These are phyloP conservation scores for Bungarus multicinctus DNA, from an alignment of 2,113 vertebrate species.

Conservation along the genomic window DNA sequence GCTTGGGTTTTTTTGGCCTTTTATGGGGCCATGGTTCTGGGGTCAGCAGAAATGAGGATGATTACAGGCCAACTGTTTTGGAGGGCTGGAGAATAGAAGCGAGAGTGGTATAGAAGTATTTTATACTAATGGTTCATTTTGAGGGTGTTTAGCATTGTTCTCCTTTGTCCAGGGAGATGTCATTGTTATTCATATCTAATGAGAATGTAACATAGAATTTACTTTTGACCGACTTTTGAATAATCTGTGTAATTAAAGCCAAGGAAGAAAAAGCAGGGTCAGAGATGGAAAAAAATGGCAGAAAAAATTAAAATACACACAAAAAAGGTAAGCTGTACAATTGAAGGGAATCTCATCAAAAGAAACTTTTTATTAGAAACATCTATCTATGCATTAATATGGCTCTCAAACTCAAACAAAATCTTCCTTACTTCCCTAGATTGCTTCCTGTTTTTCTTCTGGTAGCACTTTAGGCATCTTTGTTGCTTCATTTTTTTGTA, in stretches of 20 bases:
- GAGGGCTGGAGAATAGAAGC: neutral
- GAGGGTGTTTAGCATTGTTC: neutral
- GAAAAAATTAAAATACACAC: neutral
- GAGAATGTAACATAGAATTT: neutral
- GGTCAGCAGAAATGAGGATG: neutral
- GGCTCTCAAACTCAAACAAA: neutral
- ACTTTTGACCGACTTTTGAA: neutral
- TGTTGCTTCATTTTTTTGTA: neutral
- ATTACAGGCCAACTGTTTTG: neutral
- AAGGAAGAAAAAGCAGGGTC: neutral
- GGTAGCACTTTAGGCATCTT: neutral
- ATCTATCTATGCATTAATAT: neutral
- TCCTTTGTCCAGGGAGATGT: neutral
- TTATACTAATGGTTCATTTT: neutral
- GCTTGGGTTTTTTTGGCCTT: neutral
- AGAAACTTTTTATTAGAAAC: neutral
- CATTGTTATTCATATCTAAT: neutral
- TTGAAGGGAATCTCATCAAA: neutral
- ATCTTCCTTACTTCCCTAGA: neutral
- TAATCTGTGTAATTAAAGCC: neutral
- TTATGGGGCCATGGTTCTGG: neutral
- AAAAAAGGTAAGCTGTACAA: neutral
- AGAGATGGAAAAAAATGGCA: neutral
- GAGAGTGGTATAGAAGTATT: neutral
- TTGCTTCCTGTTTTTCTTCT: neutral